phyloP scores from a whole-genome alignment of 2,888 invertebrate genomes.

The Syrista parreyssii region DNA sequence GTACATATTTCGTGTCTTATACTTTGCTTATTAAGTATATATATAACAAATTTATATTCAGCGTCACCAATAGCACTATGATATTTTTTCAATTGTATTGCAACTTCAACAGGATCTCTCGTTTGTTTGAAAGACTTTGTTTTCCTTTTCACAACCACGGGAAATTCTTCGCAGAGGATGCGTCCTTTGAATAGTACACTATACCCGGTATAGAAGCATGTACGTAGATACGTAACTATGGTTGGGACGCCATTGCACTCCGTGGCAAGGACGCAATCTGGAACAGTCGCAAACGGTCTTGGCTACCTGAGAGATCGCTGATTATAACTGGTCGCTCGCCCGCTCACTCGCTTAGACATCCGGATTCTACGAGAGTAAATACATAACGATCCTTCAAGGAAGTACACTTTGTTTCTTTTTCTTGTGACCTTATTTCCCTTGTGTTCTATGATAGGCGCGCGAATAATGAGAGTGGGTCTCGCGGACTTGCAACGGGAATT shows the following conservation, averaged over 20 bases:
- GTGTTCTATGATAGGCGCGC: neutral
- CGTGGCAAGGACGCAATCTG: constrained; percentile 41
- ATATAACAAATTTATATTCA: neutral
- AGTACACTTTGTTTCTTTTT: constrained; percentile 14
- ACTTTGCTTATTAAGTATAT: neutral
- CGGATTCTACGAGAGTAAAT: constrained; percentile 31
- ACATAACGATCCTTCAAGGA: constrained; percentile 23
- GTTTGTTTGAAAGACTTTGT: neutral
- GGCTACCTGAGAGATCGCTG: constrained; percentile 37
- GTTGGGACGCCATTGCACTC: constrained; percentile 22
- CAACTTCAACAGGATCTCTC: neutral
- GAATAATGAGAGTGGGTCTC: neutral
- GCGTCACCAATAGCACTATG: neutral
- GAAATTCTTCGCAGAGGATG: neutral
- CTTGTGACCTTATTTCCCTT: neutral
- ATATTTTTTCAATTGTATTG: neutral
- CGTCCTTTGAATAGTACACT: neutral
- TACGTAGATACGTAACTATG: neutral
- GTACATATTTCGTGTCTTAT: neutral
- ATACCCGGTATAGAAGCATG: neutral
- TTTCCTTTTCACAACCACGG: neutral
- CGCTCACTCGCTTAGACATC: constrained; percentile 27
- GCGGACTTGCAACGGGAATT: constrained; percentile 1
- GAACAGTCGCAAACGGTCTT: constrained; percentile 40
- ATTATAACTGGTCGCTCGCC: constrained; percentile 27